Percentiles rank a stretch among this genome's conserved stretches.
phyloP scores from a whole-genome alignment of 2,888 invertebrate genomes.

The Yponomeuta plumbellus region DNA sequence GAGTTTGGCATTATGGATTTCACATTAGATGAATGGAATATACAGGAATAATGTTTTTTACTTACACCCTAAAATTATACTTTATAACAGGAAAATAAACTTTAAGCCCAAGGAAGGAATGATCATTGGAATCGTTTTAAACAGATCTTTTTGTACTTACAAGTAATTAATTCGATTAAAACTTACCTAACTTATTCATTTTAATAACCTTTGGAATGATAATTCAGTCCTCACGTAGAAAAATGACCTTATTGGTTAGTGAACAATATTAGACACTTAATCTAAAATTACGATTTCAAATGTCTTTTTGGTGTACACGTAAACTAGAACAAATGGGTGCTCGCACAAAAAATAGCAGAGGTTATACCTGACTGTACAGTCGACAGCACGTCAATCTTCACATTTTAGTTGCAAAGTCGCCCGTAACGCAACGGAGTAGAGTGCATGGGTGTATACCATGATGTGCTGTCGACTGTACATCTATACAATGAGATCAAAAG shows the following conservation, averaged over 20 bases:
- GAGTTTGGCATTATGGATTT: constrained; percentile 46
- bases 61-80: background rate
- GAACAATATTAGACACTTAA: background rate
- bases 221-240: constrained; percentile 4
- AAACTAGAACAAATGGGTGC: background rate
- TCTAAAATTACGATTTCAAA: background rate
- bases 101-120: background rate
- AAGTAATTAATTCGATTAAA: background rate
- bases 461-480: constrained; percentile 8
- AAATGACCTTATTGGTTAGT: background rate
- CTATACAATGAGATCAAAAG: constrained; percentile 52
- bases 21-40: constrained; percentile 22
- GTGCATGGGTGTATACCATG: no score
- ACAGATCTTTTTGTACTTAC: constrained; percentile 1
- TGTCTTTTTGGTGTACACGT: background rate
- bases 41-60: background rate
- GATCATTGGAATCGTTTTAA: background rate
- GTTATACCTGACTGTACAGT: no score
- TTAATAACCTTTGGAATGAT: constrained; percentile 5
- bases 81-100: constrained; percentile 14
- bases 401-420: no score
- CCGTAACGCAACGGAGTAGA: no score
- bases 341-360: no score
- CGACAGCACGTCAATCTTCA: no score
- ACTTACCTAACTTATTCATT: background rate